A percentile compares a stretch with the other conserved stretches of the same genome.
These are phyloP conservation scores for Sebastes alutus DNA, from an alignment of 2,797 vertebrate species.

Conservation along the genomic window DNA sequence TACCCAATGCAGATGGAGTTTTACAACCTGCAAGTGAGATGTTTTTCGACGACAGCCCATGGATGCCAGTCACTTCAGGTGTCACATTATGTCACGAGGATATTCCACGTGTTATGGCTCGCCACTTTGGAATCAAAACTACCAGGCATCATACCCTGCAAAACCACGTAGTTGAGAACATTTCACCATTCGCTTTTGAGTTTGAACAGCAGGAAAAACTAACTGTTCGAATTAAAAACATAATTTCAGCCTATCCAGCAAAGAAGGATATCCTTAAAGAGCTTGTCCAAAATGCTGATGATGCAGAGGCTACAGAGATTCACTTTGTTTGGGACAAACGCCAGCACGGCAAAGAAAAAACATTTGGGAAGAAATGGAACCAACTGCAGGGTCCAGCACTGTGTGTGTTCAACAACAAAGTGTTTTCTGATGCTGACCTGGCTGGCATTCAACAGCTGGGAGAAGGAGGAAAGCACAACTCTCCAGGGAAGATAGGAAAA, in stretches of 20 bases:
- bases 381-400: constrained; percentile 86
- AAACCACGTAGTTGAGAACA: constrained; percentile 31
- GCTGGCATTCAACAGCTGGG: constrained; percentile 87
- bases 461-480: constrained; percentile 82
- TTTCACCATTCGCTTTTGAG: constrained; percentile 67
- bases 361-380: constrained; percentile 84
- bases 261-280: constrained; percentile 86
- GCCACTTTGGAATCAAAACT: constrained; percentile 79
- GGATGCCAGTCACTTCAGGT: constrained; percentile 76
- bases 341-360: constrained; percentile 70
- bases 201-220: constrained; percentile 87
- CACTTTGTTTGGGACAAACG: constrained; percentile 88
- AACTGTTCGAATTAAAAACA: constrained; percentile 84
- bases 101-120: constrained; percentile 76
- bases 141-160: constrained; percentile 79
- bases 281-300: constrained; percentile 89
- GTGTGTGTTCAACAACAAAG: constrained; percentile 88
- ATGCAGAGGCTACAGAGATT: constrained; percentile 85
- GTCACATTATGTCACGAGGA: constrained; percentile 79
- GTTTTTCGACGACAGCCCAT: constrained; percentile 84
- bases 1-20: constrained; percentile 80
- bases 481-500: constrained; percentile 83
- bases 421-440: constrained; percentile 83
- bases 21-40: constrained; percentile 75
- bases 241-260: constrained; percentile 83